phyloP scores from a whole-genome alignment of 2,797 vertebrate species.

The Cheirogaleus major region DNA sequence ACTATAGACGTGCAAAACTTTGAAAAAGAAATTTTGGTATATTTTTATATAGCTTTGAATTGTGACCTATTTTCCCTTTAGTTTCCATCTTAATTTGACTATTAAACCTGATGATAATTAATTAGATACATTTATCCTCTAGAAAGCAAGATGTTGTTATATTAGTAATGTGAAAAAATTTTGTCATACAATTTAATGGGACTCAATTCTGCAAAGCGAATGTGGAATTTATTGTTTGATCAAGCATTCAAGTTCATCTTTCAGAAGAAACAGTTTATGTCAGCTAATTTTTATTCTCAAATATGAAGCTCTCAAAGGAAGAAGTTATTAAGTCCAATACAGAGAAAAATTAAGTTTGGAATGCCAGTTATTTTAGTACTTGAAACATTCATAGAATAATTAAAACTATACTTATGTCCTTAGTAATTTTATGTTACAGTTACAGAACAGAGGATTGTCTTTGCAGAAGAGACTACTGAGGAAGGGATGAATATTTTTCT shows the following conservation, averaged over 20 bases:
- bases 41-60: neutral
- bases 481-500: neutral
- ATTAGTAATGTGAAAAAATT: neutral
- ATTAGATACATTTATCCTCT: neutral
- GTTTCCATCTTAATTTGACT: neutral
- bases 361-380: neutral
- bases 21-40: neutral
- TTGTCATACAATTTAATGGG: neutral
- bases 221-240: neutral
- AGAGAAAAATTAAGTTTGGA: neutral
- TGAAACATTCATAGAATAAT: conserved; percentile 22
- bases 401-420: neutral
- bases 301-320: neutral
- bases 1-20: neutral
- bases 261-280: neutral
- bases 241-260: neutral
- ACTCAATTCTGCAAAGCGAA: neutral
- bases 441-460: neutral
- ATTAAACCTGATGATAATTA: neutral
- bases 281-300: neutral
- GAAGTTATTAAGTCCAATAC: conserved; percentile 4
- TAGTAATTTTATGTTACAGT: neutral
- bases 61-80: neutral
- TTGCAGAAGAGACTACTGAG: neutral
- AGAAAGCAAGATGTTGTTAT: neutral